Base-by-base conservation (phyloP, 1,140 invertebrate genomes). In the Idris sp. region DNA sequence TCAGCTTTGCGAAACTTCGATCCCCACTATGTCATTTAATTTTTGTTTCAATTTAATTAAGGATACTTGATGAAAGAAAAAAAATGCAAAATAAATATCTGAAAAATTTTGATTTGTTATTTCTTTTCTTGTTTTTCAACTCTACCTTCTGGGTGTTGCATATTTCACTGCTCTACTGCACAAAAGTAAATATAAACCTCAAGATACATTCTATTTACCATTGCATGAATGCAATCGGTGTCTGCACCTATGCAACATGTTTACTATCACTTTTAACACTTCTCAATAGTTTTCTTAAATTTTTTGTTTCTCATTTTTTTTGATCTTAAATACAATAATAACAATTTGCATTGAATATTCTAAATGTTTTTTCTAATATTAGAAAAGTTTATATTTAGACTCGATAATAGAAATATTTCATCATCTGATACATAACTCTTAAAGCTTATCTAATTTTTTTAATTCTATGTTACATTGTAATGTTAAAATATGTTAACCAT, bases 1-100 rank as follows among this genome's bases (percentile, higher is more conserved):
- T 62, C 49, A 76, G 40, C 54, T 48, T 76, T 67, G 69, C 33
- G 49, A 77, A 76, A 79, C 48, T 68, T 81, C 72, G 35, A 59
- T 78, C 69, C 67, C 65, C 53, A 49, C 18, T 40, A 73, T 61
- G 48, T 74, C 79, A 76, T 81, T 15, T 67, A 79, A 58, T 75
- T 81, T 76, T 79, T 56, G 44, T 68, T n/a, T n/a, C n/a, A n/a
- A 56, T 49, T 56, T 61, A 38, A 53, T 44, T 62, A 74, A 74
- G 41, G 64, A 2, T 40, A 59, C 43, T n/a, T n/a, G 59, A 59
- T 44, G 26, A 44, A 62, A 68, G 68, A 74, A 67, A 67, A 31
- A 43, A 8, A 49, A 69, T 61, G 30, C 38, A 25, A 74, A 74
- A 74, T 74, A 74, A 67, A 74, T 62, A 68, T 49, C 40, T 80